Evolutionary conservation across 2,797 vertebrate genomes (phyloP), one percentile per base, ranked within the genome.

Genomic region (Adrianichthys oophorus): DNA sequence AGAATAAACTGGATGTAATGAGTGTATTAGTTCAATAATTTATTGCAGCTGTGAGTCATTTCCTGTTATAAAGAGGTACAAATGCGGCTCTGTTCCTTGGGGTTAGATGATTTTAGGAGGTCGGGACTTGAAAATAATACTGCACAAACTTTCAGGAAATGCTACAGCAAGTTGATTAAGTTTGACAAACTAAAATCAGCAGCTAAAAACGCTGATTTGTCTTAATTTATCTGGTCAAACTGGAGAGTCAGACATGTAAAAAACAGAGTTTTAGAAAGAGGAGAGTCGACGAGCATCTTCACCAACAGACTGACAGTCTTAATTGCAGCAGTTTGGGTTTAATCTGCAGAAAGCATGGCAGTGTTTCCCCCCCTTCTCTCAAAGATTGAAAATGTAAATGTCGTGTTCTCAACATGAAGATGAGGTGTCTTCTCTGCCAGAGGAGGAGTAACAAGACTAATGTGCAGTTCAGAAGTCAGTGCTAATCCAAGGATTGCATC

Each of bases 401-500:
- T 54, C 57, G 67, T 74, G 72, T 77, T 84, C 72, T 49, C 78
- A 72, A 76, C 44, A 64, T 59, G 73, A 68, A 55, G 78, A 81
- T 74, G 40, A 74, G 79, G 79, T 84, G 80, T 85, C 84, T 74
- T 70, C 73, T 71, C 54, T 70, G 82, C 78, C 80, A 84, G 68
- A 72, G 56, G 74, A 54, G 4, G 15, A 63, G 77, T 72, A 80
- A 80, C 78, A 70, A 73, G 84, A 80, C 82, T 86, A 87, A 83
- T 83, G 52, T 75, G 67, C 48, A 70, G 70, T 79, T 85, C 67
- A 85, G 79, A 89, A 87, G 78, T 89, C 85, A 65, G 56, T 7
- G 51, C 66, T 91, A 92, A 93, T 93, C 90, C 90, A 81, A 68
- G 85, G 89, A 91, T 91, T 89, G 88, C 78, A 78, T 79, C 84